phyloP scores from a whole-genome alignment of 2,113 vertebrate genomes.

The Ptilonorhynchus violaceus region DNA sequence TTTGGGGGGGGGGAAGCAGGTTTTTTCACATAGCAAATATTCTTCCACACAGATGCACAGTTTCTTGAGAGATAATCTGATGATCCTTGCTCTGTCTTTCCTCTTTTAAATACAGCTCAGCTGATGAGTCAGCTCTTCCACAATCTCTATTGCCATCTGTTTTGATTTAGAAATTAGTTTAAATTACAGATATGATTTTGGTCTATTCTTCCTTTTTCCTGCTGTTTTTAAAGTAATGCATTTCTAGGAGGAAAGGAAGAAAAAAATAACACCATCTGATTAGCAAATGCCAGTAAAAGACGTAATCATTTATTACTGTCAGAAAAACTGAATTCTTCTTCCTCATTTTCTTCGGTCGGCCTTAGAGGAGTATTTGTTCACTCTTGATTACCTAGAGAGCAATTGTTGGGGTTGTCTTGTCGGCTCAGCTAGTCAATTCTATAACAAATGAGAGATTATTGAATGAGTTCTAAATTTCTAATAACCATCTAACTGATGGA shows the following conservation, averaged over 20 bases:
- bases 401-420: neutral
- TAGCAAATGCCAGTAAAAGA: neutral
- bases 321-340: neutral
- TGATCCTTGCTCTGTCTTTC: constrained; percentile 56
- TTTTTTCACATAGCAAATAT: constrained; percentile 22
- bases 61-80: constrained; percentile 65
- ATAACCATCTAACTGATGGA: neutral
- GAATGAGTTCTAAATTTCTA: neutral
- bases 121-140: constrained; percentile 63
- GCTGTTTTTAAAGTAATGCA: neutral
- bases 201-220: neutral
- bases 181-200: constrained; percentile 42
- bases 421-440: neutral
- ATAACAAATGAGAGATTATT: neutral
- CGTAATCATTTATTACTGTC: neutral
- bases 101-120: constrained; percentile 63
- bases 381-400: neutral
- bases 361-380: neutral
- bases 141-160: constrained; percentile 48
- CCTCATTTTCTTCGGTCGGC: neutral
- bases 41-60: constrained; percentile 33
- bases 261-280: neutral
- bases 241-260: neutral
- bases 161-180: constrained; percentile 59
- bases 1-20: neutral